phyloP scores from a whole-genome alignment of 2,797 vertebrate species.

The Acanthiza pusilla region DNA sequence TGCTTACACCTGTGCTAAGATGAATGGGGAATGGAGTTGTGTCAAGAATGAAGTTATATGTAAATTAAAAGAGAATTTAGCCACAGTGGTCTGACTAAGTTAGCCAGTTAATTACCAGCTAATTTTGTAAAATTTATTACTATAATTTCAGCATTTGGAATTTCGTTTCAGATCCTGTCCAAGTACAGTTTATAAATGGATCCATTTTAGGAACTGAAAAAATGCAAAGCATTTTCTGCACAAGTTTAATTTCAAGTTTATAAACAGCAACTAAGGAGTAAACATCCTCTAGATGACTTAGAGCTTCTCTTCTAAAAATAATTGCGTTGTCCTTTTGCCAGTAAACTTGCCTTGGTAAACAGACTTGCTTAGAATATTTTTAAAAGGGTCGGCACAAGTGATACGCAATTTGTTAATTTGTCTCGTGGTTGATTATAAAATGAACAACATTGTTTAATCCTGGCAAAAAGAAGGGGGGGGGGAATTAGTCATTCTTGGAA shows the following conservation, averaged over 20 bases:
- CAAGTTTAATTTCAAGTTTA: conserved; percentile 62
- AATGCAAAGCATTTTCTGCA: background rate
- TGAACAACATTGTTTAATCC: conserved; percentile 65
- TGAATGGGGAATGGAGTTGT: conserved; percentile 24
- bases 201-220: conserved; percentile 10
- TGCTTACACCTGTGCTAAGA: conserved; percentile 46
- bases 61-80: conserved; percentile 21
- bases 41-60: conserved; percentile 33
- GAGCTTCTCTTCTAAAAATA: conserved; percentile 15
- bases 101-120: conserved; percentile 45
- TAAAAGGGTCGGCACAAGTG: background rate
- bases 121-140: conserved; percentile 35
- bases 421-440: conserved; percentile 61
- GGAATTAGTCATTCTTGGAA: conserved; percentile 65
- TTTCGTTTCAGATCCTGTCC: background rate
- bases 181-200: background rate
- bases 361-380: conserved; percentile 20
- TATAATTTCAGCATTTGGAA: background rate
- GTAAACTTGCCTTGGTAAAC: conserved; percentile 5
- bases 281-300: conserved; percentile 45
- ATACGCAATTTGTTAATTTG: conserved; percentile 44
- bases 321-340: background rate
- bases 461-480: conserved; percentile 24
- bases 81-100: conserved; percentile 18
- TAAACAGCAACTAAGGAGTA: conserved; percentile 58